These are phyloP conservation scores for Petrocephalus schoutedeni DNA, from an alignment of 2,797 vertebrate genomes.

Conservation along the genomic window DNA sequence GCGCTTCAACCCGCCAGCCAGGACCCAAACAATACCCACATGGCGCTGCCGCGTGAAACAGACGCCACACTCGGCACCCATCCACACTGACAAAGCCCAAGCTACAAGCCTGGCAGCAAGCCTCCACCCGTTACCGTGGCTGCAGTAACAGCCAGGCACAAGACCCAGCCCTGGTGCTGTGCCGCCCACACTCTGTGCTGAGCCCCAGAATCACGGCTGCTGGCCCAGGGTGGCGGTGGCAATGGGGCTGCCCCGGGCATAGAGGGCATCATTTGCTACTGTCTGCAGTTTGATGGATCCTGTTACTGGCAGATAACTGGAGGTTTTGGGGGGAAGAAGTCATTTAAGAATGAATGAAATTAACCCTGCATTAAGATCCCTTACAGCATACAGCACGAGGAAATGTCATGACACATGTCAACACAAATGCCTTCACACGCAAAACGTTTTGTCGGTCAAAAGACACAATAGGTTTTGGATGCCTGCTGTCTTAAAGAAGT, in stretches of 20 bases:
- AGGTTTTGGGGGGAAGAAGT: background rate
- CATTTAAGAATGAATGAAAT: background rate
- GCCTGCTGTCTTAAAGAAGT: background rate
- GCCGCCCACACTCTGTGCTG: too few species aligned
- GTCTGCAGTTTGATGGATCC: background rate
- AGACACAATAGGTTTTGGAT: background rate
- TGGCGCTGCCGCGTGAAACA: constrained; percentile 39
- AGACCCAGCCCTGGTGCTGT: background rate
- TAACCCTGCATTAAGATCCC: background rate
- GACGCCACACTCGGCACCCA: constrained; percentile 31
- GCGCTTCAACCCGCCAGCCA: constrained; percentile 37
- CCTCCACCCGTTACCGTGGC: background rate
- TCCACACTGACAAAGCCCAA: constrained; percentile 25
- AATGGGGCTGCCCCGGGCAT: background rate
- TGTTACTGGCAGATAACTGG: background rate
- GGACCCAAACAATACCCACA: constrained; percentile 46
- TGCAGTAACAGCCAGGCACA: background rate
- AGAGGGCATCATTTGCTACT: background rate
- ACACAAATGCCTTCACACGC: background rate
- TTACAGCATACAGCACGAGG: background rate
- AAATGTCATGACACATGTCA: background rate
- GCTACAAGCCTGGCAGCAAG: background rate
- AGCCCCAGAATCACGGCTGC: background rate
- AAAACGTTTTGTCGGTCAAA: background rate
- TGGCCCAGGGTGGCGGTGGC: background rate